phyloP scores from a whole-genome alignment of 2,797 vertebrate genomes.

The Enteromius paludinosus region DNA sequence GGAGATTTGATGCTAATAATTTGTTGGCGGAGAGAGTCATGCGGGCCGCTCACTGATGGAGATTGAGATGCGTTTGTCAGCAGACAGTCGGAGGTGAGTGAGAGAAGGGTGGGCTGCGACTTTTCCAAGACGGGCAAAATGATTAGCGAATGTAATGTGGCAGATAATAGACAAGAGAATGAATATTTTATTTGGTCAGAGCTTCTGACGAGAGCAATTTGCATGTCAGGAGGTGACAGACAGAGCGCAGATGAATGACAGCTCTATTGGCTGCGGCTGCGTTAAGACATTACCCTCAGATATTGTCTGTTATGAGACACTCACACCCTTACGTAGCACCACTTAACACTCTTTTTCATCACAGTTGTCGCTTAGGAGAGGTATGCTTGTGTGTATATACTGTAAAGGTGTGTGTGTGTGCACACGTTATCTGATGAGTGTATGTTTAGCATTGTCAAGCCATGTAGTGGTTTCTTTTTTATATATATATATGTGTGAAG shows the following conservation, averaged over 20 bases:
- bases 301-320: constrained; percentile 29
- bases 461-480: background rate
- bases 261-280: constrained; percentile 34
- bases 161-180: constrained; percentile 51
- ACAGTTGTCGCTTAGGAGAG: constrained; percentile 21
- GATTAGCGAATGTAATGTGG: constrained; percentile 47
- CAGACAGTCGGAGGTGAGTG: constrained; percentile 33
- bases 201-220: constrained; percentile 47
- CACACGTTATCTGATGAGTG: background rate
- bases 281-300: constrained; percentile 14
- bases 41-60: constrained; percentile 31
- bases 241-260: constrained; percentile 48
- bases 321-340: constrained; percentile 11
- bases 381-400: constrained; percentile 19
- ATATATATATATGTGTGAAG: too few species aligned
- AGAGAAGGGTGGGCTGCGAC: constrained; percentile 8
- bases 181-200: constrained; percentile 52
- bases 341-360: constrained; percentile 10
- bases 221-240: constrained; percentile 35
- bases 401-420: constrained; percentile 16
- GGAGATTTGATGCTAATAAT: constrained; percentile 55
- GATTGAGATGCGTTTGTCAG: constrained; percentile 52
- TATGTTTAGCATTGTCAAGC: background rate
- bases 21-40: constrained; percentile 44
- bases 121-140: constrained; percentile 25